phyloP scores from a whole-genome alignment of 2,888 invertebrate species.

The Leptogaster cylindrica region DNA sequence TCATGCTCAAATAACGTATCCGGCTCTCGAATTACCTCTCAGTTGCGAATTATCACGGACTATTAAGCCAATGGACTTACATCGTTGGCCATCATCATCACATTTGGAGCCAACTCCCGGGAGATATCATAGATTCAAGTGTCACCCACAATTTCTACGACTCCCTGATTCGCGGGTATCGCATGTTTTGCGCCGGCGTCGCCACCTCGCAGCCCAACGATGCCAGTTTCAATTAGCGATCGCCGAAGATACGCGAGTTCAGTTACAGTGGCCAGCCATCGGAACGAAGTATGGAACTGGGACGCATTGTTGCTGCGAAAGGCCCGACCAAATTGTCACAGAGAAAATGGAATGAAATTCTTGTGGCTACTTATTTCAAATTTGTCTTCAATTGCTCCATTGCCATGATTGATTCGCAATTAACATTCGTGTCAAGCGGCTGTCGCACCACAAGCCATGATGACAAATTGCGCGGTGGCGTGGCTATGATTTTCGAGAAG shows the following conservation, averaged over 20 bases:
- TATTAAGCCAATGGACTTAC: background rate
- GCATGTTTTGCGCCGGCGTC: too few species aligned
- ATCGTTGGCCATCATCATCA: background rate
- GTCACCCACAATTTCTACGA: background rate
- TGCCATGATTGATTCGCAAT: slow-evolving; percentile 1
- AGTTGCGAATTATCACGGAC: background rate
- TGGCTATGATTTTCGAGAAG: background rate
- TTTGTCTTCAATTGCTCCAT: background rate
- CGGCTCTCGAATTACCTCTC: background rate
- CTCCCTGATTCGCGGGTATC: too few species aligned
- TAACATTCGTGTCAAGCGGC: slow-evolving; percentile 5
- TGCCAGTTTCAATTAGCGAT: background rate
- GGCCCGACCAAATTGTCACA: background rate
- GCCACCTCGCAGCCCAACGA: background rate
- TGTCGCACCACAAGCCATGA: background rate
- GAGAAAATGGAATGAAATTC: background rate
- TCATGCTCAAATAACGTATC: background rate
- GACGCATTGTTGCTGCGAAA: background rate
- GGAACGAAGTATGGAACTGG: background rate
- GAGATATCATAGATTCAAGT: background rate
- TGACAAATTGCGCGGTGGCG: background rate
- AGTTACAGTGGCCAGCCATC: background rate
- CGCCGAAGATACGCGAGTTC: background rate
- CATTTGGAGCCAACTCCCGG: background rate
- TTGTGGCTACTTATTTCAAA: slow-evolving; percentile 2